Percentiles rank a stretch among this genome's conserved stretches.
These are phyloP conservation scores for Orycteropus afer DNA, from an alignment of 2,113 vertebrate species.

Conservation along the genomic window DNA sequence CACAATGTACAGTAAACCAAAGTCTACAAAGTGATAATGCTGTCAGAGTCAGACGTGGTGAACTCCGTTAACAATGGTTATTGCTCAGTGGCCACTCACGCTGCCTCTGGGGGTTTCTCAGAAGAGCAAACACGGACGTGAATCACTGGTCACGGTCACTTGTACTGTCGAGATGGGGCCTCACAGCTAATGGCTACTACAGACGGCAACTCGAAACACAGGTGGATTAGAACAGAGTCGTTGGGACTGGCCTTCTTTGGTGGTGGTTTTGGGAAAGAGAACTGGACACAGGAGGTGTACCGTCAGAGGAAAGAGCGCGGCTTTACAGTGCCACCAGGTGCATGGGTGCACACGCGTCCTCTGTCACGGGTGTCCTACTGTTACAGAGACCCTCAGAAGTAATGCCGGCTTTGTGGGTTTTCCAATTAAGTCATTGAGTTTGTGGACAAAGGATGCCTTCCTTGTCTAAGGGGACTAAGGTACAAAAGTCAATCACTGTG, in stretches of 20 bases:
- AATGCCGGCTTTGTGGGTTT: conserved; percentile 75
- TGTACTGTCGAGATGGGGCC: conserved; percentile 83
- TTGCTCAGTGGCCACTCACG: conserved; percentile 87
- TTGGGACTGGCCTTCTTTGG: conserved; percentile 90
- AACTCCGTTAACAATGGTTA: conserved; percentile 82
- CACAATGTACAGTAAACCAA: conserved; percentile 85
- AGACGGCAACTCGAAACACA: conserved; percentile 82
- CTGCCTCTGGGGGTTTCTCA: conserved; percentile 80
- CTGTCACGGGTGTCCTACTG: conserved; percentile 74
- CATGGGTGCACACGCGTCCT: conserved; percentile 63
- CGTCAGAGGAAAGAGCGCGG: conserved; percentile 77
- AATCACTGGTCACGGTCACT: conserved; percentile 88
- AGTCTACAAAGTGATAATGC: conserved; percentile 87
- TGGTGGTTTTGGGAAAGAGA: conserved; percentile 88
- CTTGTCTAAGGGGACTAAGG: conserved; percentile 81
- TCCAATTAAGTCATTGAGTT: conserved; percentile 75
- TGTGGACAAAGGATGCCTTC: conserved; percentile 81
- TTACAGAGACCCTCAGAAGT: conserved; percentile 83
- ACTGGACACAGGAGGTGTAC: conserved; percentile 84
- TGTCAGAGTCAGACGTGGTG: conserved; percentile 84
- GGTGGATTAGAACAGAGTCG: conserved; percentile 85
- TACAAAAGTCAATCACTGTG: conserved; percentile 53
- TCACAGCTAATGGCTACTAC: conserved; percentile 76
- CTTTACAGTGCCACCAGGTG: conserved; percentile 68
- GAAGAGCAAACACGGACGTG: conserved; percentile 82